A percentile compares a stretch with the other conserved stretches of the same genome.
These are phyloP conservation scores for Sarcophaga carnaria DNA, from an alignment of 2,888 invertebrate genomes.

Conservation along the genomic window DNA sequence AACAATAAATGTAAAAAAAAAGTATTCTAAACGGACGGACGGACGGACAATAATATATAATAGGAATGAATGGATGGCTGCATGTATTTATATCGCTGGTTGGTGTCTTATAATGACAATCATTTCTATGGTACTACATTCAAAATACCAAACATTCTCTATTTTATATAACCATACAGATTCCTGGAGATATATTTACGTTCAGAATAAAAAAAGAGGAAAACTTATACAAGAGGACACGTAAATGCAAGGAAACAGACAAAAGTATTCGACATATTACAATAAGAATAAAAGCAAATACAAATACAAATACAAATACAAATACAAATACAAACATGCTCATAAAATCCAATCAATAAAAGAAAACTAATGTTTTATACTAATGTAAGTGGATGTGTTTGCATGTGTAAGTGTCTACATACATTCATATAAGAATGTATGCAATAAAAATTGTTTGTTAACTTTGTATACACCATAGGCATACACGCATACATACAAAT, in stretches of 20 bases:
- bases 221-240: not conserved
- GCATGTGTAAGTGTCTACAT: not conserved
- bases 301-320: conserved; percentile 14
- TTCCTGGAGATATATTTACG: not conserved
- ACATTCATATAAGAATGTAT: not conserved
- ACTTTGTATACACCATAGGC: conserved; percentile 9
- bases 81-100: not conserved
- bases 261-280: not conserved
- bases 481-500: too few relatives aligned
- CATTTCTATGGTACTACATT: conserved; percentile 4
- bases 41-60: conserved; percentile 25
- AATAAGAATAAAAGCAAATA: conserved; percentile 22
- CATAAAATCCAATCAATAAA: conserved; percentile 60
- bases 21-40: conserved; percentile 22
- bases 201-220: not conserved
- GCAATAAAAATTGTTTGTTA: conserved; percentile 47
- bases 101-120: conserved; percentile 16
- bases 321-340: conserved; percentile 33
- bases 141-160: not conserved
- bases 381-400: conserved; percentile 30
- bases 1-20: not conserved
- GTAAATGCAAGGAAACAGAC: not conserved
- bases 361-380: conserved; percentile 37
- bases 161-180: too few relatives aligned
- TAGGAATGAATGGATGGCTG: conserved; percentile 23